Percentiles rank a stretch among this genome's conserved stretches.
Evolutionary conservation across 2,888 invertebrate species (phyloP).

Genomic region (Caenorhabditis macrosperma): DNA sequence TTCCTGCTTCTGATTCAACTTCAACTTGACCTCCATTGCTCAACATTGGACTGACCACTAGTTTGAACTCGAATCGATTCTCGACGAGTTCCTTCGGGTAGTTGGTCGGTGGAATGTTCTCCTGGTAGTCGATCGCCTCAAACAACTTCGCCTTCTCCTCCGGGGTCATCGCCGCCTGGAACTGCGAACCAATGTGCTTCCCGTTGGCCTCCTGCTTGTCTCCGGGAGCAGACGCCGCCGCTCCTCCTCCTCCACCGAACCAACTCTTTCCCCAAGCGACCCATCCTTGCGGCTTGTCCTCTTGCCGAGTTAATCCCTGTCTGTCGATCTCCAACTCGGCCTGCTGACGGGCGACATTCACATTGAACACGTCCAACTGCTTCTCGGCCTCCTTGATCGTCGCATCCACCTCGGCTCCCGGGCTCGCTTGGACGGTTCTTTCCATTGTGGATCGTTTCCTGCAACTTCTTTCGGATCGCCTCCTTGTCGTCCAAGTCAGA

Average conservation of each 20-base stretch:
- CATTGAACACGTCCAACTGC: constrained; percentile 88
- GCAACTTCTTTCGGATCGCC: constrained; percentile 70
- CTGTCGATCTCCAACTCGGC: constrained; percentile 82
- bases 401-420: constrained; percentile 87
- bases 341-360: constrained; percentile 90
- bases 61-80: constrained; percentile 86
- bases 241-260: too few species aligned
- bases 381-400: constrained; percentile 92
- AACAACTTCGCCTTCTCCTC: constrained; percentile 94
- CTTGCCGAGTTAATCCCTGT: too few species aligned
- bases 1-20: too few species aligned
- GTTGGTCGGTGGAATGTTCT: constrained; percentile 84
- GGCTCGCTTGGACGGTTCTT: constrained; percentile 69
- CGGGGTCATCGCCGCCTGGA: too few species aligned
- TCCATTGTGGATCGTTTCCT: constrained; percentile 74
- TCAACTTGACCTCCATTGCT: too few species aligned
- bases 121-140: constrained; percentile 96
- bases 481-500: constrained; percentile 77
- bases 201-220: too few species aligned
- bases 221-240: constrained; percentile 82
- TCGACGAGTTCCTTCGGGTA: constrained; percentile 86
- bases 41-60: too few species aligned
- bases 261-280: too few species aligned
- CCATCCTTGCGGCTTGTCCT: too few species aligned
- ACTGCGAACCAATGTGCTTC: too few species aligned